Evolutionary conservation across 2,888 invertebrate genomes (phyloP).

Genomic region (Sepioteuthis lessoniana): DNA sequence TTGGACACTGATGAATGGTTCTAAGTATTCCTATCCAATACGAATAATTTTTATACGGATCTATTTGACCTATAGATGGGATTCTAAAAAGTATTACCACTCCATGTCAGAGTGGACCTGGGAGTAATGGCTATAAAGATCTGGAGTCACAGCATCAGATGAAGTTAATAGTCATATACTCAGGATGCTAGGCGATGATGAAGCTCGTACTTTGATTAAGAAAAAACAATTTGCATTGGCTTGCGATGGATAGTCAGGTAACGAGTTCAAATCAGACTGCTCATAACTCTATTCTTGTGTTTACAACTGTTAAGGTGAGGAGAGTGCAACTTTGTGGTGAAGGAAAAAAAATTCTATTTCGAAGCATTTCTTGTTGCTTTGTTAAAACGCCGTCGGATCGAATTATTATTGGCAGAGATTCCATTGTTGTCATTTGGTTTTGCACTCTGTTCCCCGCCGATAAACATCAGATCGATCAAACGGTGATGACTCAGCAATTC

Average conservation of each 20-base stretch:
- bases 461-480: constrained; percentile 1
- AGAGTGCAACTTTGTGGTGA: background rate
- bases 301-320: background rate
- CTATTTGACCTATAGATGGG: too few relatives aligned
- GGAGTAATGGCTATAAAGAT: too few relatives aligned
- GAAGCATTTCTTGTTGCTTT: background rate
- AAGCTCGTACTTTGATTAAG: too few relatives aligned
- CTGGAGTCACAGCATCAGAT: too few relatives aligned
- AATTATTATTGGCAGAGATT: constrained; percentile 33
- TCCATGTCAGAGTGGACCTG: too few relatives aligned
- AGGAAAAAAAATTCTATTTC: background rate
- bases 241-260: background rate
- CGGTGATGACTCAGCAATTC: constrained; percentile 3
- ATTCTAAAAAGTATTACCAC: too few relatives aligned
- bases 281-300: background rate
- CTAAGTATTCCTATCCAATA: too few relatives aligned
- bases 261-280: background rate
- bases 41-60: too few relatives aligned
- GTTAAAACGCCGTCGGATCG: background rate
- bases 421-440: background rate
- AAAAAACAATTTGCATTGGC: too few relatives aligned
- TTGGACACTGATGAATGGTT: too few relatives aligned
- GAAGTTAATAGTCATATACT: too few relatives aligned
- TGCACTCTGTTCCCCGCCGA: background rate
- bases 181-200: too few relatives aligned